Evolutionary conservation across 2,888 invertebrate genomes (phyloP), one percentile per base, ranked within the genome.

Genomic region (Minunthozetes semirufus): DNA sequence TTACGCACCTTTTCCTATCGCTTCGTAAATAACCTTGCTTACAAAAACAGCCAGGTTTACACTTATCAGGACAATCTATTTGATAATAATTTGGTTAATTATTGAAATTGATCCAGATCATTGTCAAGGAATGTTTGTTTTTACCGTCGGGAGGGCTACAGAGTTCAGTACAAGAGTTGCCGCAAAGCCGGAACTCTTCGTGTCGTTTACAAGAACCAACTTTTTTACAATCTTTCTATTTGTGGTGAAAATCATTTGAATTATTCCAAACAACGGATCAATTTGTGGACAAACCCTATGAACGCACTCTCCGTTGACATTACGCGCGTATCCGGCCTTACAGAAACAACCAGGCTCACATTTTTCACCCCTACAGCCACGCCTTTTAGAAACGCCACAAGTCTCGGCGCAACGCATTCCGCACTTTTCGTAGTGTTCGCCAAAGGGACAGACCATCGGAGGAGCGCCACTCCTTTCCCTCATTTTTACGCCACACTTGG

Each of bases 311-410:
- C 33, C 63, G 4, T n/a, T 6, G 1, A 22, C n/a, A 33, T 63
- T 38, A 1, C 63, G 25, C 1, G 2, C 9, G 13, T 27, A 63
- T 8, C 68, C 68, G 2, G 19, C 9, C 4, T 22, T 42, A 46
- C 68, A 68, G 29, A 42, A 68, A 22, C 68, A 68, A 8, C 68
- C 68, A 15, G 15, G 17, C 42, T 42, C 29, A 19, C 68, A 68
- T 19, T 15, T 33, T 0, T 15, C 11, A 1, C 68, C 56, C n/a
- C n/a, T 50, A 6, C 50, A 50, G 17, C 4, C 22, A 5, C 22
- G 22, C 13, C 42, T 33, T 1, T 42, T 22, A 11, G 27, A 13
- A 22, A 4, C 15, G 4, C 9, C 17, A 33, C 68, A 68, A 22
- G 1, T 42, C 25, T 38, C 42, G 1, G 4, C 17, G 22, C 42